Conservation (phyloP, 2,888 invertebrate species). For the Dynastes maya region DNA sequence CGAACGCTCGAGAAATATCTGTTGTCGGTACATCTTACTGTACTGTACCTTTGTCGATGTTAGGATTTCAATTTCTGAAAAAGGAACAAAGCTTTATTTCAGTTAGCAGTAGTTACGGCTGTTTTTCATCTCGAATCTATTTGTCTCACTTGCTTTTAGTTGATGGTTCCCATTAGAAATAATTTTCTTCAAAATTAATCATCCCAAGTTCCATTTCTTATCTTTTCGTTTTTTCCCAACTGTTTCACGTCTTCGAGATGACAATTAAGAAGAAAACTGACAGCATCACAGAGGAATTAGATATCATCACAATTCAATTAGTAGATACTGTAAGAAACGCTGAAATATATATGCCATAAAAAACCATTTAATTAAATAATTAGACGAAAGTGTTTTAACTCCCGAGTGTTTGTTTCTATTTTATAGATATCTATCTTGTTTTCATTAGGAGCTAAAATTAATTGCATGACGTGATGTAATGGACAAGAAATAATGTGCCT, state of each 20-base stretch:
- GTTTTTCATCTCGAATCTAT: constrained; percentile 28
- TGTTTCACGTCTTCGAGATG: constrained; percentile 30
- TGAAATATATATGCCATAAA: constrained; percentile 20
- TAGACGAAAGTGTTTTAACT: neutral
- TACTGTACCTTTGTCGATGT: too few species aligned
- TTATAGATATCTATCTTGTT: constrained; percentile 10
- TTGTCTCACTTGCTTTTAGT: constrained; percentile 34
- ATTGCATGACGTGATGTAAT: neutral
- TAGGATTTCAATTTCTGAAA: neutral
- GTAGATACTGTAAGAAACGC: constrained; percentile 13
- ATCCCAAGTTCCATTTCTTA: constrained; percentile 36
- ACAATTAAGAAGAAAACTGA: constrained; percentile 44
- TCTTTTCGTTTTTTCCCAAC: constrained; percentile 27
- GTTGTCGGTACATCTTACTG: too few species aligned
- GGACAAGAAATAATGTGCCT: too few species aligned
- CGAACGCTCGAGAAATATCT: too few species aligned
- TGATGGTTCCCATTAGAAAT: constrained; percentile 41
- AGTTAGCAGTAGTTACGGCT: constrained; percentile 20
- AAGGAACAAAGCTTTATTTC: constrained; percentile 25
- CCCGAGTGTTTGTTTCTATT: constrained; percentile 1
- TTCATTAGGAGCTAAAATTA: neutral
- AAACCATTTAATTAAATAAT: constrained; percentile 27
- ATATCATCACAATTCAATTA: constrained; percentile 45
- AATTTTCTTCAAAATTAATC: constrained; percentile 38
- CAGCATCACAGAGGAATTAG: constrained; percentile 42